Evolutionary conservation across 1,140 invertebrate species (phyloP).

Genomic region (Scylla paramamosain): DNA sequence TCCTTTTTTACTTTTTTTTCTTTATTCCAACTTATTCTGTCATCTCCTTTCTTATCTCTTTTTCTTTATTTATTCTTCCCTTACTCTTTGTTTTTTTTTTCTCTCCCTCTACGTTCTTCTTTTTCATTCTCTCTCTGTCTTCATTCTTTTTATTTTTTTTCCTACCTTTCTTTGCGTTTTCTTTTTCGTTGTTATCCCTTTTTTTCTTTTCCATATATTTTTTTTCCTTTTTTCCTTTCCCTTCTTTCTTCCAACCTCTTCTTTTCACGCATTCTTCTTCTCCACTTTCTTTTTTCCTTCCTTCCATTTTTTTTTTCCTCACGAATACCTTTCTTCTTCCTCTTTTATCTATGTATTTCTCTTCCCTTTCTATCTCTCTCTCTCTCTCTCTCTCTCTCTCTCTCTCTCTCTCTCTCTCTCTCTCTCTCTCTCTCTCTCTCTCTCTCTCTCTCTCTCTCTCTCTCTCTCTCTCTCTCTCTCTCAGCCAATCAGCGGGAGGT

Average conservation of each 20-base stretch:
- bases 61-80: background rate
- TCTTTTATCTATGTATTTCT: background rate
- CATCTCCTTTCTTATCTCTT: background rate
- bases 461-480: background rate
- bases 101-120: background rate
- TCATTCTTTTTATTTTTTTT: background rate
- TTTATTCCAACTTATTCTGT: background rate
- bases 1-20: background rate
- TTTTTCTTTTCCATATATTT: background rate
- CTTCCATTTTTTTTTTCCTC: background rate
- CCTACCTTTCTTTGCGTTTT: background rate
- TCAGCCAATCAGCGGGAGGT: no score
- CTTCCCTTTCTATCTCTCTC: background rate
- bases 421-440: background rate
- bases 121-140: background rate
- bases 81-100: background rate
- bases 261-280: background rate
- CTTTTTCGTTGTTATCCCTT: background rate
- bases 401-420: background rate
- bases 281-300: background rate
- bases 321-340: background rate
- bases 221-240: background rate
- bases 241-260: background rate
- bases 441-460: background rate
- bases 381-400: background rate